Percentiles rank a stretch among this genome's conserved stretches.
Evolutionary conservation across 2,113 vertebrate genomes (phyloP).

Genomic region (Sciurus niger): DNA sequence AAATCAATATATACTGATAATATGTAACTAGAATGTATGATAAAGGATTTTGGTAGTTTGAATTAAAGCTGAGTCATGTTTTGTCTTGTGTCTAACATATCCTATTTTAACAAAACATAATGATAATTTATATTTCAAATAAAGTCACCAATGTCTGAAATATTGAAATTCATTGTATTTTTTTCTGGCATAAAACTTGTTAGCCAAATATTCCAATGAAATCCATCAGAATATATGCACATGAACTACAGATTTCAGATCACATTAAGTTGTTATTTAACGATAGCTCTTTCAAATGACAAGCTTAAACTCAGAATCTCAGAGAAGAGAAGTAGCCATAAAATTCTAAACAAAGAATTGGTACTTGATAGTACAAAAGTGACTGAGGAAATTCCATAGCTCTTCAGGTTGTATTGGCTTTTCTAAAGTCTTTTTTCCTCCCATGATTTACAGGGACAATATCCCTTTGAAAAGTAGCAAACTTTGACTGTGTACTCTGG

Average conservation of each 20-base stretch:
- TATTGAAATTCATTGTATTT: neutral
- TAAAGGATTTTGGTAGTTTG: neutral
- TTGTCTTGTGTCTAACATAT: neutral
- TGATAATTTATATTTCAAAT: neutral
- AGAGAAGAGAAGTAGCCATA: neutral
- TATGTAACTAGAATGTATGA: neutral
- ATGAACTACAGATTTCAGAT: neutral
- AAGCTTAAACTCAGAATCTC: neutral
- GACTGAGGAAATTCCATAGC: neutral
- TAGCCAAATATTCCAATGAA: neutral
- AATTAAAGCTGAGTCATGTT: neutral
- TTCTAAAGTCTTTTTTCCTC: neutral
- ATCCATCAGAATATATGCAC: neutral
- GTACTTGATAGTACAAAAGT: neutral
- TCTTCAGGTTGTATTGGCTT: neutral
- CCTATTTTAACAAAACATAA: neutral
- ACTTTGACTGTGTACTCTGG: neutral
- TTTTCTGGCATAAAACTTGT: neutral
- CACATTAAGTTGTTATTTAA: neutral
- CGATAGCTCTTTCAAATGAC: neutral
- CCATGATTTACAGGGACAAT: neutral
- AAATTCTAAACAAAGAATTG: neutral
- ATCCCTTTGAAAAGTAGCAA: neutral
- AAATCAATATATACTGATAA: neutral
- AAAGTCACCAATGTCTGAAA: neutral